Evolutionary conservation across 2,888 invertebrate genomes (phyloP).

Genomic region (Drosophila cracens): DNA sequence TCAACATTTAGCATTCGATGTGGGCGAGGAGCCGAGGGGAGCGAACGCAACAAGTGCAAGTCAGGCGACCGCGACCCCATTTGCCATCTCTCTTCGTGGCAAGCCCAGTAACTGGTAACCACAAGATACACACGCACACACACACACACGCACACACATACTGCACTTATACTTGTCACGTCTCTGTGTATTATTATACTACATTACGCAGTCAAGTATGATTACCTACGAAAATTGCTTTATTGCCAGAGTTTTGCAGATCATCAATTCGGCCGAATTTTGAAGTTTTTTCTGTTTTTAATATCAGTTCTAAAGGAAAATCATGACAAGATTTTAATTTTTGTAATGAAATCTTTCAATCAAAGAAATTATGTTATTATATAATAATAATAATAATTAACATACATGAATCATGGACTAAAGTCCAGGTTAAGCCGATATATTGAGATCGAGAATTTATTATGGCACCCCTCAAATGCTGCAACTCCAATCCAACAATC

Average conservation of each 20-base stretch:
- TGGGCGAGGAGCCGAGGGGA: constrained; percentile 47
- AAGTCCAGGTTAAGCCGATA: not conserved
- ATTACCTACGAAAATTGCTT: constrained; percentile 42
- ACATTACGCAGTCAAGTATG: constrained; percentile 11
- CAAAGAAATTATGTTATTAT: not conserved
- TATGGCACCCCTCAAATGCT: not conserved
- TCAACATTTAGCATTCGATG: constrained; percentile 20
- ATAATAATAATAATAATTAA: not conserved
- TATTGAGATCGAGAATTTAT: not conserved
- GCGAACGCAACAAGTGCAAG: constrained; percentile 70
- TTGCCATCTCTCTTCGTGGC: constrained; percentile 25
- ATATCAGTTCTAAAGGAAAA: no score
- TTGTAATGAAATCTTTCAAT: not conserved
- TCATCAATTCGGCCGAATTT: not conserved
- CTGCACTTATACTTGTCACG: constrained; percentile 27
- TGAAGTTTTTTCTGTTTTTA: not conserved
- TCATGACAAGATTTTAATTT: not conserved
- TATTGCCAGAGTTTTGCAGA: constrained; percentile 33
- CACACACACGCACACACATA: not conserved
- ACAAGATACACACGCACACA: constrained; percentile 31
- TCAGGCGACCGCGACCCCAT: constrained; percentile 47
- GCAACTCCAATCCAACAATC: not conserved
- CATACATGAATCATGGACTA: not conserved
- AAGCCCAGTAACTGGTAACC: constrained; percentile 28
- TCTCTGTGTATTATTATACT: constrained; percentile 19